A percentile compares a stretch with the other conserved stretches of the same genome.
phyloP scores from a whole-genome alignment of 2,888 invertebrate genomes.

The Julus scanicus region DNA sequence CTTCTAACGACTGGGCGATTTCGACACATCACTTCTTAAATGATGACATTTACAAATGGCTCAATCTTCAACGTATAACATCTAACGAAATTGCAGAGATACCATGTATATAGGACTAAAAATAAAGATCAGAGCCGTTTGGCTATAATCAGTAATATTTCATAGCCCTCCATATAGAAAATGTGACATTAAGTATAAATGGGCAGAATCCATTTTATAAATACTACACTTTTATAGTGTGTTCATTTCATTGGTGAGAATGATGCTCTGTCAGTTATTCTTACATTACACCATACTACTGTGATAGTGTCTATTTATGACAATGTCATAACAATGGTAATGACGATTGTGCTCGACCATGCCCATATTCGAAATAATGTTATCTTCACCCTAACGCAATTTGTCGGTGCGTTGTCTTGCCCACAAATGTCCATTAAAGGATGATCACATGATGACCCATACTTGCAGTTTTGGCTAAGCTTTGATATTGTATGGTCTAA shows the following conservation, averaged over 20 bases:
- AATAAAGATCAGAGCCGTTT: background rate
- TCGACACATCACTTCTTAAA: background rate
- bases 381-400: background rate
- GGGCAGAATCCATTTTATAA: slow-evolving; percentile 29
- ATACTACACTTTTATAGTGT: slow-evolving; percentile 2
- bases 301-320: background rate
- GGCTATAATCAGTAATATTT: slow-evolving; percentile 30
- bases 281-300: background rate
- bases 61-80: background rate
- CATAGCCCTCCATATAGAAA: background rate
- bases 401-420: background rate
- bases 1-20: background rate
- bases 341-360: background rate
- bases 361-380: background rate
- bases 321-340: background rate
- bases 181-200: slow-evolving; percentile 13
- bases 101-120: background rate
- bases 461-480: background rate
- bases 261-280: slow-evolving; percentile 18
- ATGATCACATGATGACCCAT: background rate
- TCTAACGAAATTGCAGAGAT: background rate
- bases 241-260: background rate
- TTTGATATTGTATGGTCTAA: background rate
- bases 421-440: background rate
- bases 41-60: slow-evolving; percentile 15